Base-by-base conservation (phyloP, 2,797 vertebrate species). In the Sciaenops ocellatus region DNA sequence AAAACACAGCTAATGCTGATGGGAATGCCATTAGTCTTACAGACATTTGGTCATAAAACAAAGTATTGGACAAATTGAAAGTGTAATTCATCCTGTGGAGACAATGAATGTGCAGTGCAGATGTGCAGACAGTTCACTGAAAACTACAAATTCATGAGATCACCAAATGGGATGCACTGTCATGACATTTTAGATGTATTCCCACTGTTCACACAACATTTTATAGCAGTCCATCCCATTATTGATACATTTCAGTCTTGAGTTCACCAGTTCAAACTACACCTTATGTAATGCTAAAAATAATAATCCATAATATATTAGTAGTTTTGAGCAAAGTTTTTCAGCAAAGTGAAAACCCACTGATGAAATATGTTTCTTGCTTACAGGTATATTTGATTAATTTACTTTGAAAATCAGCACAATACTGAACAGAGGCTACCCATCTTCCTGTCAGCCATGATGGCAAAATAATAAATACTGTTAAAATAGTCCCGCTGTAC, bases 391-490 rank as follows among this genome's bases (percentile, higher is more conserved):
- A 15, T 57, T 68, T 69, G 15, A 73, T 48, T 41, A 7, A 38
- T 68, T 54, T 46, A 62, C n/a, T 38, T 54, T 47, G n/a, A 63
- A 55, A 72, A 79, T 24, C 15, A 13, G 52, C n/a, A 26, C 48
- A 28, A 47, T 47, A 30, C 26, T 63, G 20, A 76, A 73, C 38
- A 61, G 67, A 6, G 42, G 47, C 42, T 12, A 34, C n/a, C 22
- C 11, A 62, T 67, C 56, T 66, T 73, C 50, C 18, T 59, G 46
- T 68, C 62, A 44, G 26, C 60, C 1, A 1, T 38, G 68, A 15
- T 20, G 42, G 7, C 50, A 59, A 70, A 68, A 63, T 71, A 65
- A 78, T 54, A 76, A 63, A 76, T 66, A 68, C 22, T 46, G 6
- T 70, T 34, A 9, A 54, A 54, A 67, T 16, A 7, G 52, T 59